phyloP scores from a whole-genome alignment of 2,797 vertebrate genomes.

The Malurus leucopterus region DNA sequence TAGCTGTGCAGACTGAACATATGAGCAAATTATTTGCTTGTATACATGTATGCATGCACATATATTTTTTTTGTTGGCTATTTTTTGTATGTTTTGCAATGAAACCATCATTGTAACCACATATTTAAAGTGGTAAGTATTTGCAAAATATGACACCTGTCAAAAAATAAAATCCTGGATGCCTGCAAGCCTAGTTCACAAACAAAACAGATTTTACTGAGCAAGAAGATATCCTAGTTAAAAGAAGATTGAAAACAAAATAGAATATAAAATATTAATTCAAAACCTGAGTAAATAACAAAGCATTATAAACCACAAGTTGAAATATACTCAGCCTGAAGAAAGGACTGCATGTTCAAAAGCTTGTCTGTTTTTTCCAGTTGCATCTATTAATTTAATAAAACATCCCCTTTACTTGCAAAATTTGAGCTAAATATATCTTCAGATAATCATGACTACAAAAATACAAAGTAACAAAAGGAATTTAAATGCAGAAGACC shows the following conservation, averaged over 20 bases:
- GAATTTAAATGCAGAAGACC: background rate
- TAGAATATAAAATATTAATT: slow-evolving; percentile 2
- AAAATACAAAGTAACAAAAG: background rate
- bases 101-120: background rate
- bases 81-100: background rate
- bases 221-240: background rate
- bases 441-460: background rate
- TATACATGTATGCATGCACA: rapidly evolving
- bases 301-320: background rate
- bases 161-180: background rate
- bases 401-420: background rate
- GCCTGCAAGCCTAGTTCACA: background rate
- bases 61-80: background rate
- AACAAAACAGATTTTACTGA: background rate
- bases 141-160: background rate
- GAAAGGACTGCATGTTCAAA: background rate
- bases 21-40: background rate
- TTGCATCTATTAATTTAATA: background rate
- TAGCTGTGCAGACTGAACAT: background rate
- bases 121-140: background rate
- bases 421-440: background rate
- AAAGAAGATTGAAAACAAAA: slow-evolving; percentile 20
- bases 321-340: background rate
- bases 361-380: background rate
- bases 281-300: background rate